Base-by-base conservation (phyloP, 2,888 invertebrate genomes). In the Agriopis marginaria region DNA sequence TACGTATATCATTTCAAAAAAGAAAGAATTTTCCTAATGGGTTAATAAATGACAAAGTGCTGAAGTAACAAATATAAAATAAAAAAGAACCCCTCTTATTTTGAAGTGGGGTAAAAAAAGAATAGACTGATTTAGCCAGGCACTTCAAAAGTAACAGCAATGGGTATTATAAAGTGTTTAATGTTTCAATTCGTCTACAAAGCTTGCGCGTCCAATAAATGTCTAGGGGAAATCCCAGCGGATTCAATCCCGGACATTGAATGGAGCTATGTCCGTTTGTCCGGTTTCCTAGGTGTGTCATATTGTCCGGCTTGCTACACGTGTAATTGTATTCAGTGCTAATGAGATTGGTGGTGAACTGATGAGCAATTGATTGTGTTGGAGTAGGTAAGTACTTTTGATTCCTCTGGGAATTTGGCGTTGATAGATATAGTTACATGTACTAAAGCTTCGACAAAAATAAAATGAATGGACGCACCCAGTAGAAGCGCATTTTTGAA, bases 171-270 rank as follows among this genome's bases (percentile, higher is more conserved):
- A n/a, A 10, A 32, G 12, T 7, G 3, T 10, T 40, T 60, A 60
- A 49, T 39, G 45, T 45, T 47, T 59, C 32, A 10, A 44, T 59
- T 47, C 23, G 59, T 23, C 47, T 59, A 62, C 71, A 67, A 72
- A 75, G 42, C 66, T 66, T 64, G 42, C 63, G 45, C 40, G 60
- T 68, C 56, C 73, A 69, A 70, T 74, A 74, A 72, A 63, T 72
- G 74, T 70, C 72, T 53, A 44, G 66, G 14, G 66, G 58, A 70
- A 68, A 64, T 68, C 74, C 66, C 39, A n/a, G 11, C 49, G 70
- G 74, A 56, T 60, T 66, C 45, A 49, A 70, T 71, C 63, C 44
- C 40, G 50, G 51, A 40, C 56, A 47, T 23, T 47, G 53, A 40
- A 45, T 56, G 14, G 42, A 55, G 14, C 44, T 17, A 23, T 60